Evolutionary conservation across 2,797 vertebrate genomes (phyloP).

Genomic region (Myotis myotis): DNA sequence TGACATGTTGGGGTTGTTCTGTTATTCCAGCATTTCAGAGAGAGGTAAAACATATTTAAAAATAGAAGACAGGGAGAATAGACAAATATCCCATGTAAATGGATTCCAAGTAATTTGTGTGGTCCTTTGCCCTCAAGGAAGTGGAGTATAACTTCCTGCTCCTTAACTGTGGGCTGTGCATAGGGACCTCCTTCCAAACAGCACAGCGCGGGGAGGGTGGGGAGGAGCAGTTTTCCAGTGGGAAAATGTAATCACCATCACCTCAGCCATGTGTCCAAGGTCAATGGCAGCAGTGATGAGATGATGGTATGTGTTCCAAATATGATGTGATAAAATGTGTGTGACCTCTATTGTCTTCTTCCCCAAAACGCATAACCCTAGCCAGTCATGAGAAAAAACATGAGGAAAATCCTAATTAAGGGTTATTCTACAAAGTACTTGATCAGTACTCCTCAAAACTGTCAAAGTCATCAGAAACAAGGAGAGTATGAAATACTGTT

Average conservation of each 20-base stretch:
- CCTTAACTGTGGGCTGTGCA: neutral
- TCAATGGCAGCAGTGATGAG: neutral
- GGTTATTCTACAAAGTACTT: neutral
- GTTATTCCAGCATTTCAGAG: neutral
- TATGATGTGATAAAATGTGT: neutral
- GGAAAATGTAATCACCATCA: neutral
- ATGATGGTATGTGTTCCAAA: neutral
- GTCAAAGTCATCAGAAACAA: neutral
- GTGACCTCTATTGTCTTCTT: neutral
- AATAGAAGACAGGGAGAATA: neutral
- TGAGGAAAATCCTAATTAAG: neutral
- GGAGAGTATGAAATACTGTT: neutral
- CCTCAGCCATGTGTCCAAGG: neutral
- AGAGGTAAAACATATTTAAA: conserved; percentile 5
- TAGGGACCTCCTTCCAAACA: neutral
- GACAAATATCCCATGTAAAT: neutral
- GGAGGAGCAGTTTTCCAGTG: neutral
- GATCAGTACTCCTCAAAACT: neutral
- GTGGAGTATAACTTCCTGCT: neutral
- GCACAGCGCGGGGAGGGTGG: too few relatives aligned
- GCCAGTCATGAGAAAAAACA: neutral
- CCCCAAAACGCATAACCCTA: neutral
- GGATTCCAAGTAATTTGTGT: neutral
- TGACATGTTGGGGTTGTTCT: neutral
- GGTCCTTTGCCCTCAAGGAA: neutral